Conservation (phyloP, 1,140 invertebrate species). For the Ylistrum balloti region DNA sequence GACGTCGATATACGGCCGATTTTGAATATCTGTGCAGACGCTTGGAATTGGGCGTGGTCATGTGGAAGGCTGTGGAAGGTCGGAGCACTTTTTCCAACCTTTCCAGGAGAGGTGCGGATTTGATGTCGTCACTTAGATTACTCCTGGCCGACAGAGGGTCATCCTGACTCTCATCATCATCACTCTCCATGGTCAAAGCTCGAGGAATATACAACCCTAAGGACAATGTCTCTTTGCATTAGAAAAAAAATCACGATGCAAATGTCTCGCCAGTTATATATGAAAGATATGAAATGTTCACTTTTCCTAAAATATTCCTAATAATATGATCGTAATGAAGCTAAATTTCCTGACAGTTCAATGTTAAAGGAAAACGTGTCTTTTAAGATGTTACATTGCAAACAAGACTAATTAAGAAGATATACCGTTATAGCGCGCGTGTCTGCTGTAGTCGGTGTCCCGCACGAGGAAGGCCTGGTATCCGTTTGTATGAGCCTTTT, state of each 20-base stretch:
- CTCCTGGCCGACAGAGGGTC: not conserved
- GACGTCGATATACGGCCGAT: not conserved
- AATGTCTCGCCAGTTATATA: too few species aligned
- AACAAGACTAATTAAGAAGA: too few species aligned
- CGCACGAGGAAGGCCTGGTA: conserved; percentile 44
- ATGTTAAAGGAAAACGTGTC: too few species aligned
- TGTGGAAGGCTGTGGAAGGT: conserved; percentile 37
- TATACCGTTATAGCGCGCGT: not conserved
- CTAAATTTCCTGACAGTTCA: too few species aligned
- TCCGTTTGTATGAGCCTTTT: conserved; percentile 8
- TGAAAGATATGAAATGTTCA: too few species aligned
- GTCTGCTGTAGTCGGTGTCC: conserved; percentile 42
- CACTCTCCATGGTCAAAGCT: not conserved
- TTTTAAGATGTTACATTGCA: too few species aligned
- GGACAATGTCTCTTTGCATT: too few species aligned
- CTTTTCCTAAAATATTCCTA: too few species aligned
- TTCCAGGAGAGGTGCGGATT: conserved; percentile 6
- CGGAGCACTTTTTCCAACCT: conserved; percentile 30
- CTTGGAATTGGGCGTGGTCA: not conserved
- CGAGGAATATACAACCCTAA: not conserved
- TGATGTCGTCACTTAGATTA: not conserved
- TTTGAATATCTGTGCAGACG: not conserved
- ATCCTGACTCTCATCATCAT: not conserved
- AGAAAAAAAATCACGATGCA: too few species aligned
- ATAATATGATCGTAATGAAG: too few species aligned